A percentile compares a stretch with the other conserved stretches of the same genome.
Conservation (phyloP, 2,113 vertebrate species). For the Semicossyphus pulcher region DNA sequence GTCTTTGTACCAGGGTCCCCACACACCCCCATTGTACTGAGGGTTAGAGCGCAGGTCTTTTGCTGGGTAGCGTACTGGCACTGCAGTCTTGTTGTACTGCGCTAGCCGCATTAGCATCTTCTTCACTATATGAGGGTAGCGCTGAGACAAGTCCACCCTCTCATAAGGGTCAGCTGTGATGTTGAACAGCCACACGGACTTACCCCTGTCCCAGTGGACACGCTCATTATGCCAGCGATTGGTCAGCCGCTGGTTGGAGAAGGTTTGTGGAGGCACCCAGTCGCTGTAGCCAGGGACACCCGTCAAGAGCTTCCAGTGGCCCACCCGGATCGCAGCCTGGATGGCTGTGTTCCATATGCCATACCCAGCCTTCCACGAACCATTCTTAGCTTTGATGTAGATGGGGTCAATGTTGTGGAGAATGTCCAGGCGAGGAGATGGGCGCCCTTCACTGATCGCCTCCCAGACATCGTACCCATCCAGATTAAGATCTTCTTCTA, state of each 20-base stretch:
- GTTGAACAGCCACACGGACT: conserved; percentile 98
- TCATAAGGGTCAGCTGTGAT: conserved; percentile 96
- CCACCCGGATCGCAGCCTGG: conserved; percentile 93
- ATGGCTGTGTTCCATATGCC: conserved; percentile 97
- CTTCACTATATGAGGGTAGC: conserved; percentile 90
- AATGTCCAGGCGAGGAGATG: conserved; percentile 93
- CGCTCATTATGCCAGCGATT: conserved; percentile 93
- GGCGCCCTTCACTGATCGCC: conserved; percentile 93
- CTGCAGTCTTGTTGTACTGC: conserved; percentile 92
- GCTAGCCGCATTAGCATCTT: conserved; percentile 89
- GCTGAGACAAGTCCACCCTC: conserved; percentile 90
- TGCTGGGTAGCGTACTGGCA: conserved; percentile 93
- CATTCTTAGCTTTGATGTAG: conserved; percentile 93
- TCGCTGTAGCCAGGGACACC: conserved; percentile 95
- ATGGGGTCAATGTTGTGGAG: conserved; percentile 98
- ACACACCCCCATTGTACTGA: conserved; percentile 93
- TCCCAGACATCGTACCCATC: conserved; percentile 98
- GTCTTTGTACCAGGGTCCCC: conserved; percentile 96
- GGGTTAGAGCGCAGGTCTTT: conserved; percentile 96
- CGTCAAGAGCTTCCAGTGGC: conserved; percentile 95
- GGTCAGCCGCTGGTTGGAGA: conserved; percentile 87
- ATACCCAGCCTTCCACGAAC: conserved; percentile 93
- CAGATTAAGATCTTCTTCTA: conserved; percentile 90
- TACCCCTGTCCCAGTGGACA: conserved; percentile 88
- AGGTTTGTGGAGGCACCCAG: conserved; percentile 97